Evolutionary conservation across 1,140 invertebrate genomes (phyloP), one percentile per base, ranked within the genome.

Genomic region (Notospermus geniculatus): DNA sequence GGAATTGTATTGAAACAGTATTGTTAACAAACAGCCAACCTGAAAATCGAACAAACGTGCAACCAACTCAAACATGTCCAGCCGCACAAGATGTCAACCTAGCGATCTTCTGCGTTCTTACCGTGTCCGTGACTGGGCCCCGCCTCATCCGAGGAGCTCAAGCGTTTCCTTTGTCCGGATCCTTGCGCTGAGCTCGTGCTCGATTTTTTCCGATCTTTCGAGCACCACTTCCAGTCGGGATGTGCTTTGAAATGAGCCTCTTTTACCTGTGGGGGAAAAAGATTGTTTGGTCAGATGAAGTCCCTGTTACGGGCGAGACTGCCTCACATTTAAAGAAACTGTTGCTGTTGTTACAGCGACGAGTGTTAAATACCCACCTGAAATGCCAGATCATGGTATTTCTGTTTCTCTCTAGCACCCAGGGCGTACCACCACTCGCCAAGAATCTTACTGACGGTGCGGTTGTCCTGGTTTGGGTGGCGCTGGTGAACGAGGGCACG

Each of bases 391-490:
- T 97, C 92, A 71, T 98, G 95, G 80, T 98, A 99, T 75, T 95
- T 89, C 72, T 95, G 90, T 78, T 99, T 98, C 77, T 97, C 89
- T 46, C 93, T 90, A 0, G 89, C 86, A 17, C 88, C 88, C 50
- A 98, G 84, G 0, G 94, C 91, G 79, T 98, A 99, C 95, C 95
- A 98, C 95, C 95, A 98, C 82, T 98, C 95, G 25, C 97, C 96
- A 0, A 99, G 84, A 69, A 99, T 98, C 83, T 99, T 98, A 54
- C 93, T 97, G n/a, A 98, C 97, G 0, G 95, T 98, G 57, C 97
- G 85, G 83, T 99, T 99, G 81, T 99, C 97, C 80, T 97, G 94
- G 84, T 98, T 98, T 1, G 97, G 96, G 83, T 98, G 91, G 71
- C 89, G 83, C 79, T 96, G 91, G 79, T 99, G 97, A 36, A 98